Percentiles rank a stretch among this genome's conserved stretches.
phyloP scores from a whole-genome alignment of 1,140 invertebrate species.

The Drosophila nannoptera region DNA sequence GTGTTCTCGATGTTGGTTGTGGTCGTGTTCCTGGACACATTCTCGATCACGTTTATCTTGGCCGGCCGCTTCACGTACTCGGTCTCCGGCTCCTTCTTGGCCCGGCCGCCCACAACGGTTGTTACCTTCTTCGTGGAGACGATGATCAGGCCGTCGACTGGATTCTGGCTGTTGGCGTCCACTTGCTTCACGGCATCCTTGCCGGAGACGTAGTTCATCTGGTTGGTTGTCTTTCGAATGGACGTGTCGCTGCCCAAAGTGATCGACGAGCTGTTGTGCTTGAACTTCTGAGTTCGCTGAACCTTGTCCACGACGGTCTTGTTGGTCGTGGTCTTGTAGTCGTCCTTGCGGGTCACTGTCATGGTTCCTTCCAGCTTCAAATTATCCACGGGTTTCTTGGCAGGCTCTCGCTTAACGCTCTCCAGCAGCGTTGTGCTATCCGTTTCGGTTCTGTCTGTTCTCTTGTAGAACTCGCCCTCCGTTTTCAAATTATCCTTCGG shows the following conservation, averaged over 20 bases:
- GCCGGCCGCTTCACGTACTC: slow-evolving; percentile 71
- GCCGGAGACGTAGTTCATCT: slow-evolving; percentile 83
- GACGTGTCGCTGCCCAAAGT: slow-evolving; percentile 82
- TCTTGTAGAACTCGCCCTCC: slow-evolving; percentile 82
- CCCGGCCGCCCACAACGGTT: slow-evolving; percentile 71
- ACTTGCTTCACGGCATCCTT: slow-evolving; percentile 74
- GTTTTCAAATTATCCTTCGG: slow-evolving; percentile 84
- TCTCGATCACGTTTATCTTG: slow-evolving; percentile 74
- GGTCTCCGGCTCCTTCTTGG: slow-evolving; percentile 74
- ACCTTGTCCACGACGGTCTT: slow-evolving; percentile 76
- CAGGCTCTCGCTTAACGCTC: slow-evolving; percentile 81
- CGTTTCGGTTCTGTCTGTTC: slow-evolving; percentile 66
- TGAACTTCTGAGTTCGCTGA: slow-evolving; percentile 73
- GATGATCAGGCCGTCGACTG: slow-evolving; percentile 81
- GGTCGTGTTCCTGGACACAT: slow-evolving; percentile 66
- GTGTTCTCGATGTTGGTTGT: slow-evolving; percentile 71
- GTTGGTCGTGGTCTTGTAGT: slow-evolving; percentile 53
- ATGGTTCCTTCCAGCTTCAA: slow-evolving; percentile 83
- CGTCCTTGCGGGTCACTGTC: slow-evolving; percentile 78
- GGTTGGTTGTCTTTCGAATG: slow-evolving; percentile 81
- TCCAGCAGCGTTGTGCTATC: slow-evolving; percentile 53
- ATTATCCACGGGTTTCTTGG: slow-evolving; percentile 83
- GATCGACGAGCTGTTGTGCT: slow-evolving; percentile 84
- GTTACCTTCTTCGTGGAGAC: slow-evolving; percentile 80
- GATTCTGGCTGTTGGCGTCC: slow-evolving; percentile 79